A percentile compares a stretch with the other conserved stretches of the same genome.
phyloP scores from a whole-genome alignment of 2,113 vertebrate species.

The Cygnus atratus region DNA sequence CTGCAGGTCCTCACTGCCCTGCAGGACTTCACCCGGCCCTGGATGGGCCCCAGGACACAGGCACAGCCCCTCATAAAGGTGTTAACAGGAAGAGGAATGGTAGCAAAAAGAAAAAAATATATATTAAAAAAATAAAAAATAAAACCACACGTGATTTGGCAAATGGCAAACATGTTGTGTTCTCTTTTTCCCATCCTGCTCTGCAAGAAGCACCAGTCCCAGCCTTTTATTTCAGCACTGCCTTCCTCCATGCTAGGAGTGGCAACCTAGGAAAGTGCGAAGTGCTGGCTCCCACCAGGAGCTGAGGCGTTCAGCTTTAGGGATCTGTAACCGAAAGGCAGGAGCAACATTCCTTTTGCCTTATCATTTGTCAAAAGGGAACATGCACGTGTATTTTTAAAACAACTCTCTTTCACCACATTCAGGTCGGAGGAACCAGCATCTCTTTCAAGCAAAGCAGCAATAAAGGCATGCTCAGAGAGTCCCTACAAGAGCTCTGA shows the following conservation, averaged over 20 bases:
- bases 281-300: neutral
- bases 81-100: neutral
- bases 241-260: neutral
- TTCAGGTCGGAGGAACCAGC: neutral
- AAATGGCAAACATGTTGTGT: accelerated
- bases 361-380: neutral
- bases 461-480: neutral
- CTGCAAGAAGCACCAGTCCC: neutral
- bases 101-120: neutral
- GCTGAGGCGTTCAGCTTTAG: neutral
- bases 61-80: neutral
- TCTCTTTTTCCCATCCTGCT: neutral
- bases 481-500: neutral
- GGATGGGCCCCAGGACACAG: accelerated
- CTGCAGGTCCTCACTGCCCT: neutral
- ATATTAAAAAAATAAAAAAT: neutral
- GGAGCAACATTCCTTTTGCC: neutral
- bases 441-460: neutral
- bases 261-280: neutral
- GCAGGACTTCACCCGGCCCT: neutral
- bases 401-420: neutral
- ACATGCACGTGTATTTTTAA: neutral
- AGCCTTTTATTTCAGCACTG: neutral
- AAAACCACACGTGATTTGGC: neutral
- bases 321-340: neutral